phyloP scores from a whole-genome alignment of 2,888 invertebrate genomes.

The Molorchus minor region DNA sequence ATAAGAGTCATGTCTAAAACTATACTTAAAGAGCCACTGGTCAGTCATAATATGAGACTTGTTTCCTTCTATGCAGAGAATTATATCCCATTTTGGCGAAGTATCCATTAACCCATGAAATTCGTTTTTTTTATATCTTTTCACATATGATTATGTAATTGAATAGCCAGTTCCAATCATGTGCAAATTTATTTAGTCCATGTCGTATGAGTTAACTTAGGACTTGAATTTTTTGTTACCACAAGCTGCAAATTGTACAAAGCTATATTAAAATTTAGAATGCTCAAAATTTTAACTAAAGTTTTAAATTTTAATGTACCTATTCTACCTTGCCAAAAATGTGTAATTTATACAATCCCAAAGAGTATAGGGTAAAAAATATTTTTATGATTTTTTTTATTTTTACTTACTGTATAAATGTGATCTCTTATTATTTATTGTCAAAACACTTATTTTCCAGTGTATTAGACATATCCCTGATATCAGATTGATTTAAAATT shows the following conservation, averaged over 20 bases:
- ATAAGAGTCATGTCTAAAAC: too few relatives aligned
- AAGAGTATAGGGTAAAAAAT: constrained; percentile 36
- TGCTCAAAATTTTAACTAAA: constrained; percentile 4
- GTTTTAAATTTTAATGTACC: constrained; percentile 26
- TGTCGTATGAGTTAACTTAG: neutral
- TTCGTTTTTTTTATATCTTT: too few relatives aligned
- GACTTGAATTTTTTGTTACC: constrained; percentile 15
- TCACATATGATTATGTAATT: too few relatives aligned
- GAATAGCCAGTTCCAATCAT: neutral
- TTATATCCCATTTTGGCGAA: too few relatives aligned
- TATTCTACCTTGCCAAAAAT: constrained; percentile 22
- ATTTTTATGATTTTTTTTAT: constrained; percentile 24
- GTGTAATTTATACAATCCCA: constrained; percentile 32
- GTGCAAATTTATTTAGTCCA: neutral
- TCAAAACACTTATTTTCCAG: constrained; percentile 20
- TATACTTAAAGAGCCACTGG: too few relatives aligned
- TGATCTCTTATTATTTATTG: constrained; percentile 36
- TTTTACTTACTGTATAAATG: constrained; percentile 37
- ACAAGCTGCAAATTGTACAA: constrained; percentile 16
- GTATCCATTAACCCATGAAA: too few relatives aligned
- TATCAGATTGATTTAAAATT: constrained; percentile 33
- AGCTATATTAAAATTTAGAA: constrained; percentile 23
- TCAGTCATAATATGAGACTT: too few relatives aligned
- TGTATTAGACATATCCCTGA: constrained; percentile 41
- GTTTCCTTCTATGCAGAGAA: too few relatives aligned